Evolutionary conservation across 2,113 vertebrate genomes (phyloP), one percentile per base, ranked within the genome.

Genomic region (Brevimyrus niger): DNA sequence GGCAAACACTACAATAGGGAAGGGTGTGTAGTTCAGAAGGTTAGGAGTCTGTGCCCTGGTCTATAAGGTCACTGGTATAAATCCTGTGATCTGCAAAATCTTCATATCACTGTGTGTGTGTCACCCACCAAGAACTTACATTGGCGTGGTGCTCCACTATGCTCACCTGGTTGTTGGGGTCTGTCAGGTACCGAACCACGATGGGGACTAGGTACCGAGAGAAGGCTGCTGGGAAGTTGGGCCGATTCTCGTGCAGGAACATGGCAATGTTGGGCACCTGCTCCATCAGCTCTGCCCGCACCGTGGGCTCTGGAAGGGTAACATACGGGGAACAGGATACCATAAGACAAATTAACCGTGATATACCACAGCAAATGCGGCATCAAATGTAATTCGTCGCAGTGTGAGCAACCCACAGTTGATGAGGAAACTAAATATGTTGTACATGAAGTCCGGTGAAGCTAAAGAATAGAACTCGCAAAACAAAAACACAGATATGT

Each of bases 201-300:
- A 98, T 96, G 35, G 97, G 97, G 87, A 97, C 94, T 44, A 99
- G 95, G 91, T 96, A 97, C 91, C 97, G 96, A 7, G 97, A 97
- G 92, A 97, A 96, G 4, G 97, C 96, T 55, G 93, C 91, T 51
- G 97, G 96, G 88, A 97, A 98, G 92, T 96, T 95, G 76, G 96
- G 96, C 88, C 96, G 94, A 93, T 95, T 97, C 93, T 97, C 97
- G 58, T 97, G 97, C 42, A 98, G 94, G 92, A 97, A 98, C 95
- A 97, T 95, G 87, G 96, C 96, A 89, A 98, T 95, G 31, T 97
- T 96, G 89, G 97, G 97, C 55, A 97, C 95, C 91, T 98, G 97
- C 73, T 98, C 97, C 97, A 98, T 97, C 91, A 98, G 95, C 91
- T 98, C 97, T 27, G 97, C 96, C 89, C 96, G 92, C 42, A 98